Percentiles rank a stretch among this genome's conserved stretches.
These are phyloP conservation scores for Mesorhabditis sp. DNA, from an alignment of 2,888 invertebrate genomes.

Conservation along the genomic window DNA sequence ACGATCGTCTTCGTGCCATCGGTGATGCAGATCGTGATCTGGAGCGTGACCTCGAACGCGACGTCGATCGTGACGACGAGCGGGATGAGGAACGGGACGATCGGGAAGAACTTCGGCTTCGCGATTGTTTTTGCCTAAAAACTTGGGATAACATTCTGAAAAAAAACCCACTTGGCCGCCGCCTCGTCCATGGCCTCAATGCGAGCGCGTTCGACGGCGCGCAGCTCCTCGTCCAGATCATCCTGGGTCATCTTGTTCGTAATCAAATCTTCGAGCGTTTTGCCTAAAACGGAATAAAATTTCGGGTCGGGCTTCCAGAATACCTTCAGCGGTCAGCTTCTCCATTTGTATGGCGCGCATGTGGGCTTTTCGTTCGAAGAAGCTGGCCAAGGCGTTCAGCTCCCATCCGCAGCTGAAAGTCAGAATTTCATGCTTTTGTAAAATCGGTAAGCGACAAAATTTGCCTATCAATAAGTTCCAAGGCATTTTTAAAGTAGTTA, in stretches of 20 bases:
- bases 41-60: slow-evolving; percentile 9
- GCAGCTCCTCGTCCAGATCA: slow-evolving; percentile 17
- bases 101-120: slow-evolving; percentile 10
- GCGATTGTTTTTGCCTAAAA: slow-evolving; percentile 8
- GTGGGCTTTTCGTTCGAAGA: slow-evolving; percentile 83
- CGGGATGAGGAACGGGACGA: slow-evolving; percentile 9
- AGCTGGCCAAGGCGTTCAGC: slow-evolving; percentile 91
- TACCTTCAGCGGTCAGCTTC: slow-evolving; percentile 6
- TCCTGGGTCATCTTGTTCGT: slow-evolving; percentile 21
- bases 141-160: slow-evolving; percentile 7
- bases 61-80: slow-evolving; percentile 9
- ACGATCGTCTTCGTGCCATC: not conserved
- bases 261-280: slow-evolving; percentile 36
- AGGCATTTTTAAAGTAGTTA: too few species aligned
- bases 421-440: not conserved
- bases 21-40: slow-evolving; percentile 14
- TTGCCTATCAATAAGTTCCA: too few species aligned
- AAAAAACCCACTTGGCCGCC: not conserved
- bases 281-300: slow-evolving; percentile 15
- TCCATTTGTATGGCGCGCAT: slow-evolving; percentile 21
- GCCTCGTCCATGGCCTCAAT: slow-evolving; percentile 7
- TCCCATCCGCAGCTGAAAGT: slow-evolving; percentile 85
- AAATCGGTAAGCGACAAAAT: too few species aligned
- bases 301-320: not conserved
- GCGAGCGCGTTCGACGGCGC: slow-evolving; percentile 16